Percentiles rank a stretch among this genome's conserved stretches.
phyloP scores from a whole-genome alignment of 2,113 vertebrate species.

The Perccottus glenii region DNA sequence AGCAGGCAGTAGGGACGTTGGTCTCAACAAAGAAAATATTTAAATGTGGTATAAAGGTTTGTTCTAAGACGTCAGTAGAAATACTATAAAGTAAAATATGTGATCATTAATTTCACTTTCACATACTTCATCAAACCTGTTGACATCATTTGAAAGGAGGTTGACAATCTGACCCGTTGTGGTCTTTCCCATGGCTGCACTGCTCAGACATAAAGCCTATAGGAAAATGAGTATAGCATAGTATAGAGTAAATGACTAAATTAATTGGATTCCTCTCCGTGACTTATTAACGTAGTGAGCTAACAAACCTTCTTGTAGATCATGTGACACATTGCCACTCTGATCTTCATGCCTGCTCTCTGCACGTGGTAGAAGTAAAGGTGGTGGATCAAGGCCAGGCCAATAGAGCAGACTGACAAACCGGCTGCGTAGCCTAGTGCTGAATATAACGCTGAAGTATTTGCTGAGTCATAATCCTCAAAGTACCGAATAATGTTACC shows the following conservation, averaged over 20 bases:
- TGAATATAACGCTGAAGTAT: slow-evolving; percentile 53
- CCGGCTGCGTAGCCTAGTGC: slow-evolving; percentile 78
- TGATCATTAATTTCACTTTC: neutral
- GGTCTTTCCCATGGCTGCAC: slow-evolving; percentile 88
- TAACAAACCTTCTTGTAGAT: slow-evolving; percentile 87
- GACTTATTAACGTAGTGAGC: neutral
- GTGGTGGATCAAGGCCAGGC: slow-evolving; percentile 84
- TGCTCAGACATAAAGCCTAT: slow-evolving; percentile 90
- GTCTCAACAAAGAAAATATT: too few species aligned
- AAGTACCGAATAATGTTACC: slow-evolving; percentile 87
- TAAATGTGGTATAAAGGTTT: too few species aligned
- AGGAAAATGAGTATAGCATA: neutral
- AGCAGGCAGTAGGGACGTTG: too few species aligned
- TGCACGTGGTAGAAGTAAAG: slow-evolving; percentile 90
- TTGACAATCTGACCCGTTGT: slow-evolving; percentile 98
- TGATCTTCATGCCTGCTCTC: slow-evolving; percentile 87
- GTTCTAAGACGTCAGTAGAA: too few species aligned
- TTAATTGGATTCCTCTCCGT: neutral
- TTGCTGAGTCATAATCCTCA: slow-evolving; percentile 72
- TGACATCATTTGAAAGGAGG: slow-evolving; percentile 95
- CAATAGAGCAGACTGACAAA: slow-evolving; percentile 78
- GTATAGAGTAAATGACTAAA: neutral
- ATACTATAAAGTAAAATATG: neutral
- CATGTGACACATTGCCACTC: slow-evolving; percentile 94
- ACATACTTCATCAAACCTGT: slow-evolving; percentile 92